A percentile compares a stretch with the other conserved stretches of the same genome.
These are phyloP conservation scores for Spinibarbus caldwelli DNA, from an alignment of 2,797 vertebrate species.

Conservation along the genomic window DNA sequence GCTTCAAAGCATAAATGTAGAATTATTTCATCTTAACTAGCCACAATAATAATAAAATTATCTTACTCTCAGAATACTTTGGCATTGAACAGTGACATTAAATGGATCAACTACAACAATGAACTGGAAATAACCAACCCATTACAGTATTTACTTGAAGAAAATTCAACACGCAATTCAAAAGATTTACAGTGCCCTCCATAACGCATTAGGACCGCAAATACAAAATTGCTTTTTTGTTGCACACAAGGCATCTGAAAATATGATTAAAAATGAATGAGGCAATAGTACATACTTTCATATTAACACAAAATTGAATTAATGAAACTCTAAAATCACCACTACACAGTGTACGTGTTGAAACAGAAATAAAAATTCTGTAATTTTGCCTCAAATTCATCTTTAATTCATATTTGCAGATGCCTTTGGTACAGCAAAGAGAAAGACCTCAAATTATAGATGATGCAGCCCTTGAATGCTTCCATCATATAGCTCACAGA, in stretches of 20 bases:
- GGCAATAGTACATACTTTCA: not conserved
- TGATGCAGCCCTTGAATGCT: not conserved
- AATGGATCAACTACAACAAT: not conserved
- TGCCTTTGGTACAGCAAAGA: not conserved
- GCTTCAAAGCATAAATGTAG: not conserved
- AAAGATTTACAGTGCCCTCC: not conserved
- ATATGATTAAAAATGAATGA: not conserved
- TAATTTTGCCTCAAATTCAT: not conserved
- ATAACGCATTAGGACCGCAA: not conserved
- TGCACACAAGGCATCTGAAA: not conserved
- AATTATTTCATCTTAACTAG: not conserved
- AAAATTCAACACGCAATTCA: not conserved
- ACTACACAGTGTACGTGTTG: not conserved
- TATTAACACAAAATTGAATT: not conserved
- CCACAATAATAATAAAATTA: not conserved
- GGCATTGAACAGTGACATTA: conserved; percentile 2
- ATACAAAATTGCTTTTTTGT: not conserved
- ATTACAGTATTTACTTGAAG: not conserved
- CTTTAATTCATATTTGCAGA: not conserved
- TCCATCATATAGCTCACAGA: not conserved
- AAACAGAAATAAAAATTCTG: not conserved
- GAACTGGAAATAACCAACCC: not conserved
- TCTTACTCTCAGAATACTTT: conserved; percentile 19
- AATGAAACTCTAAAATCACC: not conserved
- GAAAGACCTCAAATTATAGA: not conserved